Evolutionary conservation across 1,140 invertebrate genomes (phyloP).

Genomic region (Zaprionus lachaisei): DNA sequence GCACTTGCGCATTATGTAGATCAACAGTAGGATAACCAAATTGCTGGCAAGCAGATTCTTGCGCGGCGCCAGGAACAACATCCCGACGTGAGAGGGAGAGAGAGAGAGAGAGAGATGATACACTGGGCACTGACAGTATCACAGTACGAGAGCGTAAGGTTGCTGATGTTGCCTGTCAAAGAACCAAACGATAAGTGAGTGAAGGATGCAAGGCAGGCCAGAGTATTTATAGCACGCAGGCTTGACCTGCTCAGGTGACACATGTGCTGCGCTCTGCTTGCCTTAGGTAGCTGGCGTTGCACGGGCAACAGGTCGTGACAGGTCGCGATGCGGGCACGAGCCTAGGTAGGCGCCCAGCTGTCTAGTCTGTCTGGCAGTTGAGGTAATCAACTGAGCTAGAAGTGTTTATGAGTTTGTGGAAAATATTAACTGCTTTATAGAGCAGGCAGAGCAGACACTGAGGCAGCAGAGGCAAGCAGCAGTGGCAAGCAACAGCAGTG

Average conservation of each 20-base stretch:
- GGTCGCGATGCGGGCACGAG: background rate
- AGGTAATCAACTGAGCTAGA: background rate
- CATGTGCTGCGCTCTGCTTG: background rate
- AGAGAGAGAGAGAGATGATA: background rate
- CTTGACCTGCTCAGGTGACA: background rate
- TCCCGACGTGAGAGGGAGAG: slow-evolving; percentile 27
- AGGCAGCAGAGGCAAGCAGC: background rate
- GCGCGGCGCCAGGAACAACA: slow-evolving; percentile 75
- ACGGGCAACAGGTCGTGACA: background rate
- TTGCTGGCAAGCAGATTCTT: slow-evolving; percentile 78
- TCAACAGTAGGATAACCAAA: slow-evolving; percentile 69
- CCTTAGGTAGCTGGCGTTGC: slow-evolving; percentile 41
- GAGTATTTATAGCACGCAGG: slow-evolving; percentile 45
- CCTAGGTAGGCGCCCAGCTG: background rate
- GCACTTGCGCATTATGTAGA: slow-evolving; percentile 74
- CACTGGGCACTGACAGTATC: slow-evolving; percentile 63
- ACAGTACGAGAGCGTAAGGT: slow-evolving; percentile 41
- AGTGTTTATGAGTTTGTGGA: slow-evolving; percentile 76
- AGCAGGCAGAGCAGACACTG: slow-evolving; percentile 24
- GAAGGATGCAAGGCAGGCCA: slow-evolving; percentile 28
- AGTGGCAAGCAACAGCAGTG: background rate
- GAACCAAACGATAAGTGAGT: slow-evolving; percentile 59
- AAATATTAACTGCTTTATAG: slow-evolving; percentile 61
- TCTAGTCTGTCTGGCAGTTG: background rate
- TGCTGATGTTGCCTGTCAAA: slow-evolving; percentile 40